Conservation (phyloP, 2,113 vertebrate genomes). For the Elanus axillaris region DNA sequence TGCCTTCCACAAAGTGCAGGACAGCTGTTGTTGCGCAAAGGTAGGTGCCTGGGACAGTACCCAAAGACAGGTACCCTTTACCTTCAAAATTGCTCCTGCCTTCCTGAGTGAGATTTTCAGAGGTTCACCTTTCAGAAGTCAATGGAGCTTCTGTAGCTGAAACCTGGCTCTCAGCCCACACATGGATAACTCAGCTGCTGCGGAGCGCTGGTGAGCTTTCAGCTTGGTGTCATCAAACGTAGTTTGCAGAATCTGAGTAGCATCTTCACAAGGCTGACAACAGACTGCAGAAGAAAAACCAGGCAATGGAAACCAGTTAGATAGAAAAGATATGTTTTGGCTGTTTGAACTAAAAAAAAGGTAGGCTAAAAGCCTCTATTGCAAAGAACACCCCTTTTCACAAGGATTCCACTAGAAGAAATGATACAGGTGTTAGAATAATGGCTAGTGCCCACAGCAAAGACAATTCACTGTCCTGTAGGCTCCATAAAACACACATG, state of each 20-base stretch:
- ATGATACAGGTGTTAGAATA: background rate
- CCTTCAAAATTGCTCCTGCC: constrained; percentile 45
- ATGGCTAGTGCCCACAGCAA: background rate
- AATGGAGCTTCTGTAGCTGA: constrained; percentile 34
- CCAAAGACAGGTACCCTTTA: background rate
- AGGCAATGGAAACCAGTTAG: background rate
- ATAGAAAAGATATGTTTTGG: background rate
- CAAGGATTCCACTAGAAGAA: background rate
- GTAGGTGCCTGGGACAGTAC: background rate
- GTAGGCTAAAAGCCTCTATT: background rate
- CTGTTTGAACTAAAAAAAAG: background rate
- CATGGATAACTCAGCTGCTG: background rate
- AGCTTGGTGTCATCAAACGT: background rate
- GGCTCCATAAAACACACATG: background rate
- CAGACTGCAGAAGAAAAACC: background rate
- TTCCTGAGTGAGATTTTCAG: constrained; percentile 47
- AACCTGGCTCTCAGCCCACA: background rate
- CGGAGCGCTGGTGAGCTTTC: background rate
- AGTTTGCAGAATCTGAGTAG: background rate
- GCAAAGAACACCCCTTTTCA: background rate
- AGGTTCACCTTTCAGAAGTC: constrained; percentile 55
- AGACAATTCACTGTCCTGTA: background rate
- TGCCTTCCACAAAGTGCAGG: background rate
- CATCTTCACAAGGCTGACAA: background rate
- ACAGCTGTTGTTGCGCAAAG: background rate